Base-by-base conservation (phyloP, 2,113 vertebrate species). In the Nycticryphes semicollaris region DNA sequence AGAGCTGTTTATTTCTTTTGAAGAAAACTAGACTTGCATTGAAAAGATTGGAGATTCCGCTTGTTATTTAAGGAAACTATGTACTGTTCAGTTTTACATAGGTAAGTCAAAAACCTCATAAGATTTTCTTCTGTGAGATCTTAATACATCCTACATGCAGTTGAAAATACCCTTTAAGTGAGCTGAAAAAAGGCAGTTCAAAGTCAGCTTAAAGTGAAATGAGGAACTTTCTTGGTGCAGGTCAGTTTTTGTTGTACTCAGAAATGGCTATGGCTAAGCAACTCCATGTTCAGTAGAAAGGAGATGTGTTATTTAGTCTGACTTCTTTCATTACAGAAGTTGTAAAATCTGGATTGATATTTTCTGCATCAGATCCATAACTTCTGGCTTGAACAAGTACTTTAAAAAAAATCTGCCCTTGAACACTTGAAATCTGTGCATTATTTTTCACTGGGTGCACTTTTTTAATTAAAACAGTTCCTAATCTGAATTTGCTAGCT, bases 161-260 rank as follows among this genome's bases (percentile, higher is more conserved):
- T 37, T 91, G 66, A 66, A 94, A 96, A 48, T 57, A 77, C 18
- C 75, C 50, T 66, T 57, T 31, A 87, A 91, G 25, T 2, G 9
- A 62, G 15, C 39, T 72, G 48, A 33, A 54, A 69, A 53, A 89
- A 82, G 23, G 3, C 27, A 28, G 3, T 74, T 90, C 48, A 60
- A 82, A 92, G 62, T 74, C 39, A 67, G 23, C 5, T 3, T 80
- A 50, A 90, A 73, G 31, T 88, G 63, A 93, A 96, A 95, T 4
- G 6, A 86, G 84, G 90, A 96, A 95, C 93, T 96, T 69, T 15
- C 47, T 85, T 86, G 63, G 47, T 17, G 89, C n/a, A 59, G 70
- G 68, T 95, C n/a, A 27, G 37, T 51, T 91, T 93, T 88, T 54
- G 9, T 78, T 88, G 39, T 64, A 47, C 16, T 82, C 9, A 21